A percentile compares a stretch with the other conserved stretches of the same genome.
Evolutionary conservation across 2,888 invertebrate species (phyloP).

Genomic region (Nomada ruficornis): DNA sequence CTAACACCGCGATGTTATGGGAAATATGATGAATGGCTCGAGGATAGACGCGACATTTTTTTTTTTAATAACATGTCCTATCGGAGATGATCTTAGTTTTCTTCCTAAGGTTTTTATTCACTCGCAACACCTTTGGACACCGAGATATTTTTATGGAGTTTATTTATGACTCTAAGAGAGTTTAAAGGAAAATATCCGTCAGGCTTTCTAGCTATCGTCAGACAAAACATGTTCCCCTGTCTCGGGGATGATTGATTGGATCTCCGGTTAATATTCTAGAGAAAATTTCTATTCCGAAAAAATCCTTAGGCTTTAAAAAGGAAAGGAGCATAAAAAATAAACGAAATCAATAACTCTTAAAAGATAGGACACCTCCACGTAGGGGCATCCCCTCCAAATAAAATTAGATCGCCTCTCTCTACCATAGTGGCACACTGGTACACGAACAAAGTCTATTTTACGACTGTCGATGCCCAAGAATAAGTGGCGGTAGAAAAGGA

Average conservation of each 20-base stretch:
- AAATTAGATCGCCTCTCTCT: not conserved
- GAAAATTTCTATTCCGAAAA: conserved; percentile 23
- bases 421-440: not conserved
- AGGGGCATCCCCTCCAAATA: not conserved
- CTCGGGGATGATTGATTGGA: conserved; percentile 56
- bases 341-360: not conserved
- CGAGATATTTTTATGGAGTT: not conserved
- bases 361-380: not conserved
- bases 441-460: conserved; percentile 57
- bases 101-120: not conserved
- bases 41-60: not conserved
- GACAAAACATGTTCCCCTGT: conserved; percentile 28
- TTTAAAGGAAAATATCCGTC: not conserved
- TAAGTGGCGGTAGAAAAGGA: not conserved
- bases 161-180: conserved; percentile 1
- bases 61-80: too few relatives aligned
- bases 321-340: not conserved
- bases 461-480: conserved; percentile 31
- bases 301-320: not conserved
- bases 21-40: not conserved
- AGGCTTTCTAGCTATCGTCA: not conserved
- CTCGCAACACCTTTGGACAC: not conserved
- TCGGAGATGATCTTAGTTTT: not conserved
- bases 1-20: not conserved
- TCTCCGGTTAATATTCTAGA: conserved; percentile 25